A percentile compares a stretch with the other conserved stretches of the same genome.
phyloP scores from a whole-genome alignment of 1,140 invertebrate species.

The Mycetomoellerius zeteki region DNA sequence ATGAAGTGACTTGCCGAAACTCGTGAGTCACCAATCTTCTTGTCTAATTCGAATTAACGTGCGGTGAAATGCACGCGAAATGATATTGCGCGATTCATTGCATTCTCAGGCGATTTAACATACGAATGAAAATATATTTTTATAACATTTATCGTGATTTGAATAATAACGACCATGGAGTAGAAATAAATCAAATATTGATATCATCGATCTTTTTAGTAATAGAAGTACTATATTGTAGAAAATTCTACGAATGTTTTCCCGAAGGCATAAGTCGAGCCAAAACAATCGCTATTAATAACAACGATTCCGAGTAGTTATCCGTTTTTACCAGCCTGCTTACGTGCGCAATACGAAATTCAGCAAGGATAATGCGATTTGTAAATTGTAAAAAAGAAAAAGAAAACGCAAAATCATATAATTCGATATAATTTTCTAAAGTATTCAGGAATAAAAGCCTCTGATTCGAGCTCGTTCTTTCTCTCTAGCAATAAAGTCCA shows the following conservation, averaged over 20 bases:
- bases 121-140: neutral
- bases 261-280: neutral
- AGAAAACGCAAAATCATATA: neutral
- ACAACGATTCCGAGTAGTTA: constrained; percentile 17
- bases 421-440: constrained; percentile 2
- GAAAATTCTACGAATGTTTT: neutral
- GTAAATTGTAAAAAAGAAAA: neutral
- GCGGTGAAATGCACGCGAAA: constrained; percentile 10
- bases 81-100: neutral
- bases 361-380: neutral
- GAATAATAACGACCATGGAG: neutral
- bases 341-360: neutral
- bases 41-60: constrained; percentile 21
- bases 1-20: constrained; percentile 38
- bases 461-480: constrained; percentile 35
- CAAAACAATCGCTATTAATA: constrained; percentile 45
- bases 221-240: neutral
- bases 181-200: neutral
- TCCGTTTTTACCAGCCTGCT: neutral
- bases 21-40: constrained; percentile 61
- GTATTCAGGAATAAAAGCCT: neutral
- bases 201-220: constrained; percentile 4
- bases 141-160: neutral
- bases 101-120: neutral
- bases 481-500: constrained; percentile 2